These are phyloP conservation scores for Lindbergichthys nudifrons DNA, from an alignment of 2,797 vertebrate genomes.

Conservation along the genomic window DNA sequence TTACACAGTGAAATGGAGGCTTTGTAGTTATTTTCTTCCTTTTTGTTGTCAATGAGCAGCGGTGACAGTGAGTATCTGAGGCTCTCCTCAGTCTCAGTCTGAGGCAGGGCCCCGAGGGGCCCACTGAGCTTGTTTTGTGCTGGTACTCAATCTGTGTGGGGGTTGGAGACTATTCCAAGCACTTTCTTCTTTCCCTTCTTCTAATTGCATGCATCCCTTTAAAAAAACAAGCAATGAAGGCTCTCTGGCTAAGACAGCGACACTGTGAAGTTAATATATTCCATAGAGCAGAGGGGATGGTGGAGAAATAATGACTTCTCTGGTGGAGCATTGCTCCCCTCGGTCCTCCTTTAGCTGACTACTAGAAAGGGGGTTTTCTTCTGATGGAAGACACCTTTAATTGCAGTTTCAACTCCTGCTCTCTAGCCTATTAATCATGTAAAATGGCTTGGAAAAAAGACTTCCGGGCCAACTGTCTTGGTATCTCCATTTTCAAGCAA, in stretches of 20 bases:
- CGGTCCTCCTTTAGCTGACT: slow-evolving; percentile 70
- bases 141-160: slow-evolving; percentile 71
- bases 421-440: slow-evolving; percentile 71
- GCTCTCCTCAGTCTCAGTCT: slow-evolving; percentile 57
- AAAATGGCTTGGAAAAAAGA: slow-evolving; percentile 61
- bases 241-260: slow-evolving; percentile 80
- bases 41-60: slow-evolving; percentile 63
- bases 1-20: slow-evolving; percentile 47
- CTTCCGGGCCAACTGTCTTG: slow-evolving; percentile 29
- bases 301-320: slow-evolving; percentile 76
- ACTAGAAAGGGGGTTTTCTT: slow-evolving; percentile 61
- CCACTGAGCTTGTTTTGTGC: slow-evolving; percentile 73
- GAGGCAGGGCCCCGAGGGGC: slow-evolving; percentile 60
- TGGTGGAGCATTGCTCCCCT: slow-evolving; percentile 71
- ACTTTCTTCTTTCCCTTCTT: slow-evolving; percentile 86
- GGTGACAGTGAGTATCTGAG: slow-evolving; percentile 62
- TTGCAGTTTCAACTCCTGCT: slow-evolving; percentile 73
- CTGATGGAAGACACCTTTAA: slow-evolving; percentile 77
- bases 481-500: slow-evolving; percentile 24
- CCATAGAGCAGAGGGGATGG: slow-evolving; percentile 71
- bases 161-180: slow-evolving; percentile 77
- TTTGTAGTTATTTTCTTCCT: slow-evolving; percentile 57
- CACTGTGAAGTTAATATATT: slow-evolving; percentile 80
- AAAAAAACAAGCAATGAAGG: slow-evolving; percentile 78
- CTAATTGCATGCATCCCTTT: slow-evolving; percentile 88